Base-by-base conservation (phyloP, 2,888 invertebrate genomes). In the Ormyrus rosae region DNA sequence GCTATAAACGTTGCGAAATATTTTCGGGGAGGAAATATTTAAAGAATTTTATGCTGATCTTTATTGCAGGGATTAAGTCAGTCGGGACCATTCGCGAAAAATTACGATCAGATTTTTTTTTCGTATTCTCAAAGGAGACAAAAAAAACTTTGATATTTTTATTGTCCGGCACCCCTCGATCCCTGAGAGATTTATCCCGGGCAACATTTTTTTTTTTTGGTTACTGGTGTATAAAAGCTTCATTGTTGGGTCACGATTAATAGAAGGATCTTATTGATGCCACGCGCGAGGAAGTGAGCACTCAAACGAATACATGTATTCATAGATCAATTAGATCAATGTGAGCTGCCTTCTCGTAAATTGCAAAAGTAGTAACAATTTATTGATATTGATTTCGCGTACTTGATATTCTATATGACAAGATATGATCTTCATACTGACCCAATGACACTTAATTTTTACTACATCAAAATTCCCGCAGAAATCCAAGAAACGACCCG, bases 111-210 rank as follows among this genome's bases (percentile, higher is more conserved):
- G 19, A 19, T 19, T 50, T 75, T 75, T 78, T 76, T 68, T 75
- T 55, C 48, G 53, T 73, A 13, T 19, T 55, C 51, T 50, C 72
- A 5, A 13, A 13, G 45, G 56, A 73, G 53, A 10, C 56, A 13
- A 77, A 50, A 19, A 19, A 45, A 13, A 51, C 11, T 55, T 56
- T 7, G 56, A 73, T 63, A 19, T 74, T 74, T 69, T 74, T 69
- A 79, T 79, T 73, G 53, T 68, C 19, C 34, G 5, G 46, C 56
- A 6, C 78, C 68, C 63, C 77, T 56, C 46, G 50, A 60, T n/a
- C 46, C 67, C 65, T 8, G 1, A 19, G 19, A 56, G 71, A 69
- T 71, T 71, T 56, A 51, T 13, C 13, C 19, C 19, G 19, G 19
- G 67, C 46, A 60, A 7, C 58, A 8, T 58, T 13, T 67, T 78